Evolutionary conservation across 2,113 vertebrate genomes (phyloP), one percentile per base, ranked within the genome.

Genomic region (Crotalus helleri): DNA sequence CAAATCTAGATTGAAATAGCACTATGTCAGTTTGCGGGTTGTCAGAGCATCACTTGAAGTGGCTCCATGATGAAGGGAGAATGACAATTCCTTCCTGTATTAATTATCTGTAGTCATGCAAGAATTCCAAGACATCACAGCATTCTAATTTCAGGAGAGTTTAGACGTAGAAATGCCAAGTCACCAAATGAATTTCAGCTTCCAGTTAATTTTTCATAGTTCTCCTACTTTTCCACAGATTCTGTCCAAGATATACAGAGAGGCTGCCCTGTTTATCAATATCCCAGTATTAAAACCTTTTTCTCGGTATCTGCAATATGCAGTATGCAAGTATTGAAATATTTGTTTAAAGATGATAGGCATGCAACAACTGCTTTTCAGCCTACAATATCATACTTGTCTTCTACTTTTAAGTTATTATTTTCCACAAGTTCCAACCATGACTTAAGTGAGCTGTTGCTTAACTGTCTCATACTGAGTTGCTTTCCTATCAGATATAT

Each of bases 1-100:
- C 91, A 94, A 91, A 33, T 95, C 86, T 69, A 94, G 93, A 93
- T 96, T 94, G 94, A 92, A 94, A 90, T 90, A 93, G 96, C 94
- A 94, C 89, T 59, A n/a, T 92, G 95, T 94, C 1, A 0, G 92
- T 94, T 95, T 94, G 39, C 49, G 92, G 93, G 89, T 81, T 96
- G 91, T 94, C 95, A 95, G 61, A 91, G 85, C 51, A 91, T 55
- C 90, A 88, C 29, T 93, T 64, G 74, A n/a, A 94, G 69, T 5
- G 64, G 11, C 58, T 24, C 59, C 86, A 61, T 2, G 55, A 89
- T 92, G 64, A 74, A 94, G 55, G 29, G 24, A 91, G 93, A 93
- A 91, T 39, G 90, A 87, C 26, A 12, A 21, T 26, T 81, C 11
- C 19, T 64, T 13, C 21, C 5, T 94, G 19, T 17, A 54, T 87